Percentiles rank a stretch among this genome's conserved stretches.
Evolutionary conservation across 2,797 vertebrate species (phyloP).

Genomic region (Coregonus sp.): DNA sequence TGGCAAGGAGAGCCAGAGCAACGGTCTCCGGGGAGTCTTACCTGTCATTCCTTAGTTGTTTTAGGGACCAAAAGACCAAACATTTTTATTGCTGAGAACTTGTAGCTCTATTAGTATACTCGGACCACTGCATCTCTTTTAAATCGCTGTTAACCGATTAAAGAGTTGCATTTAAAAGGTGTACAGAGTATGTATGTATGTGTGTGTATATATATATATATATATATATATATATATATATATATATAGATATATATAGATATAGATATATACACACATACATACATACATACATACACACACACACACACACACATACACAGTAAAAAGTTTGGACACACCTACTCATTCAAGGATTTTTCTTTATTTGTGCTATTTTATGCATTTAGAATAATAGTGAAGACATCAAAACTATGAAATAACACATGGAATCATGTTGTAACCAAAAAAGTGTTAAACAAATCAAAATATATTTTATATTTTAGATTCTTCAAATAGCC

Average conservation of each 20-base stretch:
- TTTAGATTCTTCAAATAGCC: no score
- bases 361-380: no score
- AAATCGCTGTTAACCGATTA: slow-evolving; percentile 88
- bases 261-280: not conserved
- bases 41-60: slow-evolving; percentile 99
- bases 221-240: slow-evolving; percentile 48
- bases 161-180: slow-evolving; percentile 87
- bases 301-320: no score
- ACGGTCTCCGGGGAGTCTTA: slow-evolving; percentile 90
- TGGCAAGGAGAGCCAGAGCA: slow-evolving; percentile 85
- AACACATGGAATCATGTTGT: no score
- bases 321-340: no score
- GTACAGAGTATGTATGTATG: slow-evolving; percentile 69
- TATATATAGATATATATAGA: slow-evolving; percentile 54
- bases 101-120: slow-evolving; percentile 91
- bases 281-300: slow-evolving; percentile 58
- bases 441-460: no score
- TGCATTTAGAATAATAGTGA: no score
- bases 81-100: slow-evolving; percentile 84
- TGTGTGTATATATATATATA: slow-evolving; percentile 59
- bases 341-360: no score
- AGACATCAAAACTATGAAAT: no score
- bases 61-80: slow-evolving; percentile 99
- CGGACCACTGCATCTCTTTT: slow-evolving; percentile 88
- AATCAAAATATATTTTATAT: no score